Conservation (phyloP, 2,888 invertebrate species). For the Lasioglossum calceatum region DNA sequence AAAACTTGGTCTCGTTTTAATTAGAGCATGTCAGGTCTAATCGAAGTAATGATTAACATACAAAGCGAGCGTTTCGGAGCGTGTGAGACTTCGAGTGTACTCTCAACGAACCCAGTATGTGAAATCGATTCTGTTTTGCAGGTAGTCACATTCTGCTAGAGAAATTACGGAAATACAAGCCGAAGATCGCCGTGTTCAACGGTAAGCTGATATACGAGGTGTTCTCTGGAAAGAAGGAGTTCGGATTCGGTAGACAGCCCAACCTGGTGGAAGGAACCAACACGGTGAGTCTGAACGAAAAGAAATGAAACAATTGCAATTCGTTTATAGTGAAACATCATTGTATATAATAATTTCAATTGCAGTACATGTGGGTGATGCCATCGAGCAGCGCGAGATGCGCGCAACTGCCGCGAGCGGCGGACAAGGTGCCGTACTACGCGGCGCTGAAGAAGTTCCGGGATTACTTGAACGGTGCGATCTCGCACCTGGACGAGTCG, state of each 20-base stretch:
- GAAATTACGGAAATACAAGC: slow-evolving; percentile 95
- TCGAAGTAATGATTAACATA: neutral
- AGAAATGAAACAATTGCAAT: neutral
- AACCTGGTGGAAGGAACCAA: slow-evolving; percentile 97
- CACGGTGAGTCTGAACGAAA: slow-evolving; percentile 88
- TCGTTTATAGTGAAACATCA: neutral
- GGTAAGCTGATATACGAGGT: slow-evolving; percentile 99
- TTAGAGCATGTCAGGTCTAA: neutral
- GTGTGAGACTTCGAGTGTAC: neutral
- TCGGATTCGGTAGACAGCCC: slow-evolving; percentile 98
- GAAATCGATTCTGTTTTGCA: slow-evolving; percentile 72
- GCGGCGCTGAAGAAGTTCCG: slow-evolving; percentile 97
- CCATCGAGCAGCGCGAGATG: slow-evolving; percentile 98
- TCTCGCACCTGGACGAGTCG: slow-evolving; percentile 93
- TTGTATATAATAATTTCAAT: slow-evolving; percentile 59
- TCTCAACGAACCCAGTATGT: neutral
- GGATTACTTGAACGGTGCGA: slow-evolving; percentile 95
- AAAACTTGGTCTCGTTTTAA: neutral
- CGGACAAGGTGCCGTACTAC: slow-evolving; percentile 99
- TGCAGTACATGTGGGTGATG: slow-evolving; percentile 99
- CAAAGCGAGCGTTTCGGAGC: neutral
- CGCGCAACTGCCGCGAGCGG: slow-evolving; percentile 98
- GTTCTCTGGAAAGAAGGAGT: slow-evolving; percentile 98
- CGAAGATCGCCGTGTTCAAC: slow-evolving; percentile 98
- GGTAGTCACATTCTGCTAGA: slow-evolving; percentile 93